Evolutionary conservation across 1,140 invertebrate genomes (phyloP).

Genomic region (Philaenus spumarius): DNA sequence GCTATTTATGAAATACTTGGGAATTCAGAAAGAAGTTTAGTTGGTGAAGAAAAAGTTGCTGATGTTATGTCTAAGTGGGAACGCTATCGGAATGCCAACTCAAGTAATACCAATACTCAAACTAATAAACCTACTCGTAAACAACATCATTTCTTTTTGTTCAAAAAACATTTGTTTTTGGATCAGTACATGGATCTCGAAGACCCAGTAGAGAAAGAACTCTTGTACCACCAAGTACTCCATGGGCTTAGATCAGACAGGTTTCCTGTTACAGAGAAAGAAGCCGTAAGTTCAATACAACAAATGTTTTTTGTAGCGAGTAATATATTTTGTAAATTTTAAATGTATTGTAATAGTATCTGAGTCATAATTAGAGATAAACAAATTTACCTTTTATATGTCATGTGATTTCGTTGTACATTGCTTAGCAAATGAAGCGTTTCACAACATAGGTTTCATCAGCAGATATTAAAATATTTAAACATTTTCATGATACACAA

Average conservation of each 20-base stretch:
- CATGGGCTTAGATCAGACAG: constrained; percentile 83
- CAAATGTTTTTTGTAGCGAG: too few species aligned
- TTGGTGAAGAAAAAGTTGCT: constrained; percentile 79
- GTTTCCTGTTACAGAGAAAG: constrained; percentile 39
- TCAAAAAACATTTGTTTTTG: constrained; percentile 91
- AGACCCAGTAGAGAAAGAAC: constrained; percentile 89
- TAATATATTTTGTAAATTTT: too few species aligned
- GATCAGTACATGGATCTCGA: constrained; percentile 75
- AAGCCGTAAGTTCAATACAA: constrained; percentile 28
- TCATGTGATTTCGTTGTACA: too few species aligned
- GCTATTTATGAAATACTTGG: constrained; percentile 61
- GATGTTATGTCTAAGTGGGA: constrained; percentile 97
- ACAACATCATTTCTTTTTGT: constrained; percentile 59
- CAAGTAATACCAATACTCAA: constrained; percentile 34
- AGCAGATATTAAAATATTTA: too few species aligned
- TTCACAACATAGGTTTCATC: too few species aligned
- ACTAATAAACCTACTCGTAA: constrained; percentile 37
- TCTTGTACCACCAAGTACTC: constrained; percentile 92
- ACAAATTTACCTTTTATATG: too few species aligned
- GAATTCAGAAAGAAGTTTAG: constrained; percentile 72
- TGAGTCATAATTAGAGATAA: too few species aligned
- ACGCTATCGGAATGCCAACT: constrained; percentile 59
- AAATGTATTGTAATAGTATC: too few species aligned
- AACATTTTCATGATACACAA: too few species aligned
- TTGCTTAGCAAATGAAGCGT: too few species aligned